Evolutionary conservation across 2,113 vertebrate species (phyloP).

Genomic region (Gorsachius goisagi): DNA sequence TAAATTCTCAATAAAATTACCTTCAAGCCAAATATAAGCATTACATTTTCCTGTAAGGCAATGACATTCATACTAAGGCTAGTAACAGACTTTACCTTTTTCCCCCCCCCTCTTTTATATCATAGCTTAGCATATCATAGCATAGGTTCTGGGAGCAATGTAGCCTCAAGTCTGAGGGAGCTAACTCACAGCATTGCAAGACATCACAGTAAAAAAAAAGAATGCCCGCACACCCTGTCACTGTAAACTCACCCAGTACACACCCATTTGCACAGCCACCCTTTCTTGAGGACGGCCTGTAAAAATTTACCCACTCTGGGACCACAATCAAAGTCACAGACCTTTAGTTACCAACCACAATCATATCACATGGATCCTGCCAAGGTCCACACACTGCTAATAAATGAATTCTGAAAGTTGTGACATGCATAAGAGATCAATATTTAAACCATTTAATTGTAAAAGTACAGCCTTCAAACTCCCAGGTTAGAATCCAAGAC

Average conservation of each 20-base stretch:
- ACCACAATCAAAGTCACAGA: neutral
- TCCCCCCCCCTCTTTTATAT: neutral
- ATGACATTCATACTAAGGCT: neutral
- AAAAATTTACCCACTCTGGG: neutral
- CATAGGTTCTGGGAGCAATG: neutral
- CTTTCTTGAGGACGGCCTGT: neutral
- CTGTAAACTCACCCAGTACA: neutral
- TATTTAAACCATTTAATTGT: neutral
- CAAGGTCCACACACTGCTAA: neutral
- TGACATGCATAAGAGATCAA: neutral
- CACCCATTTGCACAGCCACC: neutral
- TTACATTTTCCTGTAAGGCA: neutral
- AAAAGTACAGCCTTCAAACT: neutral
- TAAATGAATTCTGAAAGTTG: neutral
- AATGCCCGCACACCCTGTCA: rapidly evolving
- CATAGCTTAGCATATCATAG: neutral
- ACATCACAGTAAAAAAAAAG: neutral
- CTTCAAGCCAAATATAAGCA: neutral
- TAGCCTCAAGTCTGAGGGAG: neutral
- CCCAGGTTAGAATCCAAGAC: neutral
- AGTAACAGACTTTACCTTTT: neutral
- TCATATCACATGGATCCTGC: neutral
- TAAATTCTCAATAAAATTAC: neutral
- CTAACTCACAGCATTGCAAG: neutral
- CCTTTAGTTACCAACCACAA: neutral